Evolutionary conservation across 2,113 vertebrate genomes (phyloP).

Genomic region (Daphoenositta chrysoptera): DNA sequence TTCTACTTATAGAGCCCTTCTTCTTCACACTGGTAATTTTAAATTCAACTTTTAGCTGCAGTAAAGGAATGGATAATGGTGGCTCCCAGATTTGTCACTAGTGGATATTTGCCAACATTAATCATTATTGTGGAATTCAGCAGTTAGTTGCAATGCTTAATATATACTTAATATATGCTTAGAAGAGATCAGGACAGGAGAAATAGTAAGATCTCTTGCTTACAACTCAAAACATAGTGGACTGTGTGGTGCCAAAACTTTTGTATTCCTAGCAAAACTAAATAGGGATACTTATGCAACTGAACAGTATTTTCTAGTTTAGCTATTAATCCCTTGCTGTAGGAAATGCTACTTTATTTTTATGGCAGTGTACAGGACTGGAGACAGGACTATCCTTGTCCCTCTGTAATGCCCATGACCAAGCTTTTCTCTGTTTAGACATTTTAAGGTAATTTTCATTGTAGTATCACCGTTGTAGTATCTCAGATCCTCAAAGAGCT

Average conservation of each 20-base stretch:
- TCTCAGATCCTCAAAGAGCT: neutral
- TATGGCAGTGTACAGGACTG: neutral
- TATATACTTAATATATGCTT: neutral
- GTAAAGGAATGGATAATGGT: neutral
- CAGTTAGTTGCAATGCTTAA: neutral
- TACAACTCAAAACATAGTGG: neutral
- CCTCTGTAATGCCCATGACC: neutral
- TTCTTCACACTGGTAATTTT: neutral
- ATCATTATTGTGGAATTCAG: neutral
- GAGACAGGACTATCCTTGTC: neutral
- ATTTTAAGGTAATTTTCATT: neutral
- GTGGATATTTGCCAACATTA: neutral
- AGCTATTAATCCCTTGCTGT: neutral
- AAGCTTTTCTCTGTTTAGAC: neutral
- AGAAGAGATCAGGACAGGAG: neutral
- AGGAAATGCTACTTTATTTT: neutral
- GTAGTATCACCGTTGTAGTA: neutral
- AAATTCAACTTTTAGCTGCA: neutral
- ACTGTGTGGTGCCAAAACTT: neutral
- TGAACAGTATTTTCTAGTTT: neutral
- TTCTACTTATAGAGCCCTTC: neutral
- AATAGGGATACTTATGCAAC: neutral
- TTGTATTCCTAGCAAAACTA: neutral
- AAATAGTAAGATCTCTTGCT: neutral
- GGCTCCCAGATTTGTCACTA: neutral